Evolutionary conservation across 2,888 invertebrate genomes (phyloP), one percentile per base, ranked within the genome.

Genomic region (Phalera bucephala): DNA sequence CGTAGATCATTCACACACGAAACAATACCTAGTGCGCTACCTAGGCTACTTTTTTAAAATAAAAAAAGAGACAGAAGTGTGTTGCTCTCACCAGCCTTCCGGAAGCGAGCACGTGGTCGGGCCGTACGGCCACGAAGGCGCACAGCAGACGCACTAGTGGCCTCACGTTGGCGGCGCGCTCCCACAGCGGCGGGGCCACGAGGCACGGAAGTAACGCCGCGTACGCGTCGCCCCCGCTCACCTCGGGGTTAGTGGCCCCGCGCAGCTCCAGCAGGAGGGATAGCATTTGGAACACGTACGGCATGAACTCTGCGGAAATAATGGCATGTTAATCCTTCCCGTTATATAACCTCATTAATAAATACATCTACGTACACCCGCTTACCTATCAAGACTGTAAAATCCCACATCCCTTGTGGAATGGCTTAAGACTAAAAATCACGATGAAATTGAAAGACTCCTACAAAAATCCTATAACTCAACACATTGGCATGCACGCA

Each of bases 271-370:
- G 91, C 37, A 99, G 87, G 11, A 99, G 89, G 0, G 98, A 97
- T 23, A 99, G 88, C 85, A 99, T 94, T 95, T 99, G 99, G 80
- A 99, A 99, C 29, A 98, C 97, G 83, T 99, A 99, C 0, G 99
- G 99, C 84, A 99, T 96, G 89, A 99, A 99, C 80, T 99, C 99
- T 93, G 91, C 20, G 9, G 8, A 6, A n/a, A n/a, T n/a, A n/a
- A n/a, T n/a, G n/a, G n/a, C n/a, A n/a, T n/a, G n/a, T n/a, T n/a
- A n/a, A n/a, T n/a, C n/a, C n/a, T n/a, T n/a, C n/a, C n/a, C n/a
- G n/a, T n/a, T n/a, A n/a, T n/a, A n/a, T n/a, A n/a, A n/a, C n/a
- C n/a, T n/a, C n/a, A n/a, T n/a, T n/a, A n/a, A n/a, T n/a, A n/a
- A n/a, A n/a, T n/a, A n/a, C n/a, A n/a, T n/a, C n/a, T n/a, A n/a